Evolutionary conservation across 2,797 vertebrate genomes (phyloP), one percentile per base, ranked within the genome.

Genomic region (Petrocephalus sullivani): DNA sequence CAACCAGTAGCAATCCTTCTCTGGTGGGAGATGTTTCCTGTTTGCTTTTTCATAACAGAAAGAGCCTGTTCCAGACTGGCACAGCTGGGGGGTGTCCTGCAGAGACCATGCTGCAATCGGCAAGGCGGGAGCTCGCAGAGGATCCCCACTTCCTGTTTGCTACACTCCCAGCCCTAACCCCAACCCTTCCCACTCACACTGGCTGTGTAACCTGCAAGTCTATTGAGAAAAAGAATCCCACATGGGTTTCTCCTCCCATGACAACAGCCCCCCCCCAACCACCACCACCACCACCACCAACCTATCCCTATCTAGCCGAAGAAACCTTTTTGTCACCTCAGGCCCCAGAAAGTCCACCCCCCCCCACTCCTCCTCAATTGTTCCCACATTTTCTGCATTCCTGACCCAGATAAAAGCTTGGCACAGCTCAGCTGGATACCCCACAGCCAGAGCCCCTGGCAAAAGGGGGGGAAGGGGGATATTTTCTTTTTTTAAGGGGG

Each of bases 381-480:
- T 96, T 96, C 94, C 93, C 93, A 94, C 95, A 96, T 96, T 96
- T 96, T 96, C 95, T 96, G 95, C 95, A 96, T 96, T 96, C 95
- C 95, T 96, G 94, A 90, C 93, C 91, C 89, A 95, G 95, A 96
- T 96, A 96, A 96, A 96, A 91, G 93, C 81, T 37, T 83, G 58
- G 82, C 53, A 28, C 67, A 46, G 41, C 23, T 10, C n/a, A 51
- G 82, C 87, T 82, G 58, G 46, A 53, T 64, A 58, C 56, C 12
- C n/a, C 58, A 61, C 23, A 10, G 33, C 56, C 33, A 14, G 84
- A 56, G 84, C 85, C 56, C 85, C 49, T 19, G 10, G 37, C 37
- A 9, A 37, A 33, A 23, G 21, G 58, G 14, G 58, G 58, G 58
- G 57, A 2, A 4, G 58, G 37, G 41, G 46, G 19, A 46, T 49